Percentiles rank a stretch among this genome's conserved stretches.
Evolutionary conservation across 2,797 vertebrate species (phyloP).

Genomic region (Cuculus canorus): DNA sequence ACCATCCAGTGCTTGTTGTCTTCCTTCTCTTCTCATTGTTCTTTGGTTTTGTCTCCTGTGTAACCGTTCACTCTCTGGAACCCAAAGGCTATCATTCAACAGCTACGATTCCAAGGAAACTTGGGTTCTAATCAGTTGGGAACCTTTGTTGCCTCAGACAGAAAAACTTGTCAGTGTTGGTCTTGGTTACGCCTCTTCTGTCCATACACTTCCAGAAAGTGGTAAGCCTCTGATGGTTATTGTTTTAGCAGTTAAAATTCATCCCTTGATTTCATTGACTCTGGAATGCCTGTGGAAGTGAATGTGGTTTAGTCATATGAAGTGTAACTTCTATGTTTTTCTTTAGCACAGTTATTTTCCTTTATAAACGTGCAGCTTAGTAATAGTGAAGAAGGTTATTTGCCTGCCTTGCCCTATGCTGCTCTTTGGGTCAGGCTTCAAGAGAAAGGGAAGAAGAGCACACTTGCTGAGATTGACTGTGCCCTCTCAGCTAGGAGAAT

Average conservation of each 20-base stretch:
- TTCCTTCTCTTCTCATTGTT: neutral
- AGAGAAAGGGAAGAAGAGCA: neutral
- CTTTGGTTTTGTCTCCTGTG: neutral
- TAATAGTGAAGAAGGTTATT: neutral
- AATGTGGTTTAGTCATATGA: neutral
- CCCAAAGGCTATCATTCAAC: neutral
- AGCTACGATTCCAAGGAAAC: neutral
- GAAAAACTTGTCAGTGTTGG: too few species aligned
- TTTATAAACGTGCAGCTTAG: neutral
- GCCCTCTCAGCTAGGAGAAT: neutral
- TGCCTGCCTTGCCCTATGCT: neutral
- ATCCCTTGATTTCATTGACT: neutral
- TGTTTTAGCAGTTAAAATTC: neutral
- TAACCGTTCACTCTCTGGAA: neutral
- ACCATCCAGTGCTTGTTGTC: neutral
- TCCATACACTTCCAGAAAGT: neutral
- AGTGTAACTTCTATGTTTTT: neutral
- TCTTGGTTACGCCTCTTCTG: too few species aligned
- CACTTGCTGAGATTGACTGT: neutral
- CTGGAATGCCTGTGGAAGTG: neutral
- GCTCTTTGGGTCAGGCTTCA: neutral
- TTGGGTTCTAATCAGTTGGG: neutral
- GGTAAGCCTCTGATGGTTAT: neutral
- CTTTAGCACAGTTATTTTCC: neutral
- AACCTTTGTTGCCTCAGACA: neutral